These are phyloP conservation scores for Fistularia commersonii DNA, from an alignment of 2,797 vertebrate species.

Conservation along the genomic window DNA sequence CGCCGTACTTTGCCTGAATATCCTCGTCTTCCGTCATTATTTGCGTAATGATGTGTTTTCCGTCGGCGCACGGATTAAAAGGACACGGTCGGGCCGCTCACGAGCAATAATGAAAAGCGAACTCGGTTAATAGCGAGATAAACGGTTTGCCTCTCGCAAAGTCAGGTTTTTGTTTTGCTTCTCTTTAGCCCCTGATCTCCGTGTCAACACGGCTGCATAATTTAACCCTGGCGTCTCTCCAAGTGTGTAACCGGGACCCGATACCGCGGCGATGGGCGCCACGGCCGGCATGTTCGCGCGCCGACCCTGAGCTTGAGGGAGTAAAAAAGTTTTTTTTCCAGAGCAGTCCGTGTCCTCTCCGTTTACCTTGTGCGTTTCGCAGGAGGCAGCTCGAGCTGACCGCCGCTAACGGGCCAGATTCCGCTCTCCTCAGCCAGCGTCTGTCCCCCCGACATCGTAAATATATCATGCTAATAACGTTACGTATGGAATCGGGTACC, in stretches of 20 bases:
- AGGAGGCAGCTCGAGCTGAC: too few relatives aligned
- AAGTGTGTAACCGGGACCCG: constrained; percentile 8
- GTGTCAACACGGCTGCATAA: constrained; percentile 24
- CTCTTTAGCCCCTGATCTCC: constrained; percentile 32
- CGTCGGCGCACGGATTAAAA: constrained; percentile 39
- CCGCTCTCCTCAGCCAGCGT: too few relatives aligned
- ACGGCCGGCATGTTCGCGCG: too few relatives aligned
- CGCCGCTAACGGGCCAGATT: neutral
- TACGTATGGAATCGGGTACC: too few relatives aligned
- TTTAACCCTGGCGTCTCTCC: neutral
- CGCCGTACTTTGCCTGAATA: constrained; percentile 10
- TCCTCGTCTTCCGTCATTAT: constrained; percentile 31
- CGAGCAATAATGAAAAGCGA: constrained; percentile 43
- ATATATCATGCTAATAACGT: too few relatives aligned
- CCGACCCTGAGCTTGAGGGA: too few relatives aligned
- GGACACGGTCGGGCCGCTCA: constrained; percentile 27
- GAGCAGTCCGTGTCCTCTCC: too few relatives aligned
- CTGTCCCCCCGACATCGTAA: too few relatives aligned
- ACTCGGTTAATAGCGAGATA: constrained; percentile 28
- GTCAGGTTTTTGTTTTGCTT: constrained; percentile 27
- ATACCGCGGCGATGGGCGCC: too few relatives aligned
- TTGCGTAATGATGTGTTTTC: constrained; percentile 40
- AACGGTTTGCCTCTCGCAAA: constrained; percentile 20
- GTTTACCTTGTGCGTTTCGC: too few relatives aligned
- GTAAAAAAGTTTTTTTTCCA: neutral